A percentile compares a stretch with the other conserved stretches of the same genome.
Conservation (phyloP, 2,113 vertebrate genomes). For the Misgurnus anguillicaudatus region DNA sequence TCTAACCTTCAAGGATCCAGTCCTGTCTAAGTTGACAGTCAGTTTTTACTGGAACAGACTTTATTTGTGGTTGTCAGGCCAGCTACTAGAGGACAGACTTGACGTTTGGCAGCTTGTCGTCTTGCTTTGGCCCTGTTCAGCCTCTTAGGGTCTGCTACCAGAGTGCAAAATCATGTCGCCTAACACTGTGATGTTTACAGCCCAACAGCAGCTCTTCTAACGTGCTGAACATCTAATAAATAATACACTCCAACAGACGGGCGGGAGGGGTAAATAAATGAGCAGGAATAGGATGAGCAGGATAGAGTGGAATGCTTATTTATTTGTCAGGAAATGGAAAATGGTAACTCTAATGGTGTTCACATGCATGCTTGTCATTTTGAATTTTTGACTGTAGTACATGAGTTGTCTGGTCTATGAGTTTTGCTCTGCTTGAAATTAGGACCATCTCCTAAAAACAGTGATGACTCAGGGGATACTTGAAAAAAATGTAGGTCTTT, state of each 20-base stretch:
- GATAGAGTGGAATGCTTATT: neutral
- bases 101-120: conserved; percentile 85
- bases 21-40: conserved; percentile 14
- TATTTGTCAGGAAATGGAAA: neutral
- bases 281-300: neutral
- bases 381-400: conserved; percentile 2
- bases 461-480: no score
- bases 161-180: conserved; percentile 99
- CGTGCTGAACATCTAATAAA: conserved; percentile 81
- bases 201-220: conserved; percentile 64
- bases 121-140: conserved; percentile 87
- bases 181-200: conserved; percentile 93
- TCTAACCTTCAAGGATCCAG: conserved; percentile 1
- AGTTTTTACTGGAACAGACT: conserved; percentile 60
- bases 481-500: no score
- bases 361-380: conserved; percentile 8
- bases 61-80: conserved; percentile 74
- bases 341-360: conserved; percentile 22
- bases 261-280: conserved; percentile 57
- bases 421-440: conserved; percentile 14
- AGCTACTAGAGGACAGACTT: conserved; percentile 68
- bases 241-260: conserved; percentile 81
- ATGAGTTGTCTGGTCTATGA: conserved; percentile 6
- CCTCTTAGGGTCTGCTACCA: conserved; percentile 81
- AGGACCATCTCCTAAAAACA: neutral